A percentile compares a stretch with the other conserved stretches of the same genome.
Conservation (phyloP, 2,888 invertebrate species). For the Eristalis intricaria region DNA sequence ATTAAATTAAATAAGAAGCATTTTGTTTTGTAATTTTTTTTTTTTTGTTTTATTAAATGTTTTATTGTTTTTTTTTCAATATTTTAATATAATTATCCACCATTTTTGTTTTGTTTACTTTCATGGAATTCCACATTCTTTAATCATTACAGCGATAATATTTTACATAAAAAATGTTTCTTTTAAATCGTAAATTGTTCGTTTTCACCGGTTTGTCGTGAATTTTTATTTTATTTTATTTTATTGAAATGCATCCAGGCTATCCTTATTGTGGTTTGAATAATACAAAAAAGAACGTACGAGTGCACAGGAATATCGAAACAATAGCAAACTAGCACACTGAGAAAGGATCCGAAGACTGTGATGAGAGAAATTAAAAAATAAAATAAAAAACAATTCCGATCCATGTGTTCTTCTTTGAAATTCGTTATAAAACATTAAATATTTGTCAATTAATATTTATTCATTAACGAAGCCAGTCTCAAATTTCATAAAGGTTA, state of each 20-base stretch:
- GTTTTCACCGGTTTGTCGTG: slow-evolving; percentile 30
- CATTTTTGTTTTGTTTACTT: slow-evolving; percentile 46
- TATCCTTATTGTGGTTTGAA: not conserved
- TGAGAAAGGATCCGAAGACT: slow-evolving; percentile 10
- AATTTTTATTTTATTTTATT: not conserved
- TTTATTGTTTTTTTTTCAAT: slow-evolving; percentile 25
- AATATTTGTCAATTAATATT: slow-evolving; percentile 46
- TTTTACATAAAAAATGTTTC: slow-evolving; percentile 65
- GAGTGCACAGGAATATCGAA: slow-evolving; percentile 6
- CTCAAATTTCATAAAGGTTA: slow-evolving; percentile 63
- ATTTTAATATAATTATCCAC: slow-evolving; percentile 64
- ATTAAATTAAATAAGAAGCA: not conserved
- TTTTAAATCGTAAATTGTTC: slow-evolving; percentile 59
- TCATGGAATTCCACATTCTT: slow-evolving; percentile 57
- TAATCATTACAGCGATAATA: slow-evolving; percentile 65
- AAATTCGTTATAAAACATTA: slow-evolving; percentile 57
- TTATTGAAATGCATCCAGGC: slow-evolving; percentile 46
- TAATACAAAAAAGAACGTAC: not conserved
- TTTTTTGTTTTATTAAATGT: slow-evolving; percentile 48
- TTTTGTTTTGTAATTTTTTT: slow-evolving; percentile 46
- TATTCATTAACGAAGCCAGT: slow-evolving; percentile 67
- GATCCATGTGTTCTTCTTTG: not conserved
- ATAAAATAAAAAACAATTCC: not conserved
- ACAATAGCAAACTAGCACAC: not conserved
- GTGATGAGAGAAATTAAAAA: slow-evolving; percentile 7